Evolutionary conservation across 1,140 invertebrate species (phyloP).

Genomic region (Gryllus bimaculatus): DNA sequence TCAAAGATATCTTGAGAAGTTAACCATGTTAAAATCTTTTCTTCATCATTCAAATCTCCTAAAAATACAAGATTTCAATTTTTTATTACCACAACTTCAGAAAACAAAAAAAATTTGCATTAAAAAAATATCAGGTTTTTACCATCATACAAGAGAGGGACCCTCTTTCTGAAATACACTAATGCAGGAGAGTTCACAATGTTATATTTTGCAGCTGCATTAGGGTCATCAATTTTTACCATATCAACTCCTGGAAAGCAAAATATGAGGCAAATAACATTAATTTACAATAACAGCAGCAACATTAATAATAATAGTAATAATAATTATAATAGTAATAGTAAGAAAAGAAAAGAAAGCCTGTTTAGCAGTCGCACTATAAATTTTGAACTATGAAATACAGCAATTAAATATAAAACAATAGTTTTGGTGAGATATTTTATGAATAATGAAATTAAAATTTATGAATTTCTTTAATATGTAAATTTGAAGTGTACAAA

Average conservation of each 20-base stretch:
- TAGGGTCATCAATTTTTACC: slow-evolving; percentile 80
- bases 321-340: too few species aligned
- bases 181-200: slow-evolving; percentile 75
- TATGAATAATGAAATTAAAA: too few species aligned
- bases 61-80: slow-evolving; percentile 19
- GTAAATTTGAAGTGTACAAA: too few species aligned
- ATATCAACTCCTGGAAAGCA: slow-evolving; percentile 67
- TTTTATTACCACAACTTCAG: slow-evolving; percentile 3
- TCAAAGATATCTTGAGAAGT: slow-evolving; percentile 92
- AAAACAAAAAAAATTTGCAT: neutral
- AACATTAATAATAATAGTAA: neutral
- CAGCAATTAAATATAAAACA: too few species aligned
- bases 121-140: slow-evolving; percentile 22
- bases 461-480: too few species aligned
- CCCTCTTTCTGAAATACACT: slow-evolving; percentile 82
- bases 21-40: slow-evolving; percentile 77
- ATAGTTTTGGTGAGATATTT: too few species aligned
- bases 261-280: neutral
- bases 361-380: too few species aligned
- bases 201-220: slow-evolving; percentile 71
- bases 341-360: too few species aligned
- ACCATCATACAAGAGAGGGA: slow-evolving; percentile 78
- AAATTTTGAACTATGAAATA: too few species aligned
- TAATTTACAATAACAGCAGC: neutral
- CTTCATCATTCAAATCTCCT: slow-evolving; percentile 78